Conservation (phyloP, 2,888 invertebrate species). For the Stegana nigrithorax region DNA sequence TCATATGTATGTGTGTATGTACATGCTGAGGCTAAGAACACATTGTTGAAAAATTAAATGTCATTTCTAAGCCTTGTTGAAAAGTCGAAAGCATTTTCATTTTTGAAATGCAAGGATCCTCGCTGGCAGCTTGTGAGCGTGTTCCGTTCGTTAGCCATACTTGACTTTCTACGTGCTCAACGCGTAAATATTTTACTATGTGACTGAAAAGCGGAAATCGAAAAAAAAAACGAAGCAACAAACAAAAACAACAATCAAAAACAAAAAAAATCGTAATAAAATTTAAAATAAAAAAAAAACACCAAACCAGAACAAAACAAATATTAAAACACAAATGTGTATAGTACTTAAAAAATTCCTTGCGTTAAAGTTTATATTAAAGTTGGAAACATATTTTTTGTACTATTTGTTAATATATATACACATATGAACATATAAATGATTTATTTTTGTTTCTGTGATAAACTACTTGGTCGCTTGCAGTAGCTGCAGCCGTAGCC, state of each 20-base stretch:
- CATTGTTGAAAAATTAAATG: slow-evolving; percentile 50
- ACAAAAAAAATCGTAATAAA: too few species aligned
- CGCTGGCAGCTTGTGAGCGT: not conserved
- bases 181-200: not conserved
- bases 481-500: too few species aligned
- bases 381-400: too few species aligned
- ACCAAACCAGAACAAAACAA: too few species aligned
- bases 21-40: not conserved
- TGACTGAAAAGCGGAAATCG: not conserved
- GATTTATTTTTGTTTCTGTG: too few species aligned
- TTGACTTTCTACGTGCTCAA: not conserved
- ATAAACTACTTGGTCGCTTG: too few species aligned
- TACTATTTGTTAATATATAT: too few species aligned
- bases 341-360: too few species aligned
- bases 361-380: too few species aligned
- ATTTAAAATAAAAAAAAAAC: too few species aligned
- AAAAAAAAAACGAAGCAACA: not conserved
- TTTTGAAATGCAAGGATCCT: not conserved
- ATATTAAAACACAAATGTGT: too few species aligned
- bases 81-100: slow-evolving; percentile 35
- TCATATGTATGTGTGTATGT: not conserved
- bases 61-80: slow-evolving; percentile 45
- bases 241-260: not conserved
- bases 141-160: not conserved
- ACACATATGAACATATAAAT: too few species aligned